phyloP scores from a whole-genome alignment of 2,888 invertebrate species.

The Calephelis perditalis region DNA sequence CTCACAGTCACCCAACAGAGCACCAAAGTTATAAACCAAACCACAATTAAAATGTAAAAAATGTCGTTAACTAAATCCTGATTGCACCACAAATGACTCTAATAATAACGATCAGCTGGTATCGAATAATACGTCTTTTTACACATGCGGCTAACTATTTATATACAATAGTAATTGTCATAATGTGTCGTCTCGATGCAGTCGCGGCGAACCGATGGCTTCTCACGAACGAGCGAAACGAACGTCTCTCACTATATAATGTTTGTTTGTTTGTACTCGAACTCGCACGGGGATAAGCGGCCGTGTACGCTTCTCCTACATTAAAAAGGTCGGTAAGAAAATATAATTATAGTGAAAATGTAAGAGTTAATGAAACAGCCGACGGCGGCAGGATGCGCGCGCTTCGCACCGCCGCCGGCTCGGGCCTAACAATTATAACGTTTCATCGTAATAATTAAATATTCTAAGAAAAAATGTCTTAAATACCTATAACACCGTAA shows the following conservation, averaged over 20 bases:
- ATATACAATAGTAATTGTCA: constrained; percentile 69
- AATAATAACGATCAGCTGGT: constrained; percentile 75
- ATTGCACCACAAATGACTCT: constrained; percentile 71
- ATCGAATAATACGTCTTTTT: constrained; percentile 58
- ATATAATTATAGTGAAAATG: constrained; percentile 77
- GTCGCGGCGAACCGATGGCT: constrained; percentile 76
- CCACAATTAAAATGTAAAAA: constrained; percentile 69
- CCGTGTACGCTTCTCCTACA: constrained; percentile 73
- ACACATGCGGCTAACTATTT: constrained; percentile 75
- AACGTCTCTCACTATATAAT: constrained; percentile 67
- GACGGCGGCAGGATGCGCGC: constrained; percentile 51
- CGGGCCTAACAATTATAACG: constrained; percentile 72
- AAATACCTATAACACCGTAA: constrained; percentile 78
- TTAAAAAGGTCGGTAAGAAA: constrained; percentile 76
- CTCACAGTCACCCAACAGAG: too few species aligned
- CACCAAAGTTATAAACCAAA: too few species aligned
- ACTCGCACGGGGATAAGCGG: constrained; percentile 71
- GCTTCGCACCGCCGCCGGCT: constrained; percentile 56
- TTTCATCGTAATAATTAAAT: constrained; percentile 76
- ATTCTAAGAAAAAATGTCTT: constrained; percentile 78
- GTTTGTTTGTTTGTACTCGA: constrained; percentile 63
- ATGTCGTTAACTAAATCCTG: constrained; percentile 65
- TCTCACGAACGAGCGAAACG: constrained; percentile 73
- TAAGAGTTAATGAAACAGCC: constrained; percentile 69
- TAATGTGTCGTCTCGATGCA: constrained; percentile 60